Base-by-base conservation (phyloP, 2,797 vertebrate species). In the Novumbra hubbsi region DNA sequence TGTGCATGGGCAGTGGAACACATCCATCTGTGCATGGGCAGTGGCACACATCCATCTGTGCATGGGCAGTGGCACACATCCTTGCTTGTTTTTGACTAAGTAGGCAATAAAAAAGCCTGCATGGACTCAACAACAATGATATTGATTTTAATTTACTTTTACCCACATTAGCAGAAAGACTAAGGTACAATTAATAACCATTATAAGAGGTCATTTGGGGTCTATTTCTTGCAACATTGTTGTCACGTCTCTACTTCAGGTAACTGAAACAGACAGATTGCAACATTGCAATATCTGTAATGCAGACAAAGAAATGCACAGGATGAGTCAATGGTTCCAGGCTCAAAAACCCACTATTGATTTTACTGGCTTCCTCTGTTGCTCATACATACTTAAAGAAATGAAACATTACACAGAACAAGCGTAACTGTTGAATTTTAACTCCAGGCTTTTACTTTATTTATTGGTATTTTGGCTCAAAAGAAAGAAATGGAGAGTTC, bases 321-420 rank as follows among this genome's bases (percentile, higher is more conserved):
- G 60, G 14, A 17, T 19, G 19, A 41, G 2, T n/a, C 38, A 3
- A 15, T 48, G 71, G 60, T 45, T 49, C 27, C 28, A 72, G 55
- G 24, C 55, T 62, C 41, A 16, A 62, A 66, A 30, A 30, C 57
- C 60, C n/a, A 16, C 34, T 16, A 48, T 72, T 72, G 70, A 72
- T 57, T 72, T 60, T 16, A 57, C 55, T 30, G 15, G 60, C 27
- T 63, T n/a, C 28, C 27, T 63, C 60, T 1, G 27, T 63, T 63
- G 60, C 27, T 63, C 27, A 30, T 27, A 17, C 4, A 30, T 63
- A 17, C 60, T 63, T 63, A 27, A 63, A 30, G 15, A 30, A 16
- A 63, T 63, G 27, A 28, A 30, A 63, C 6, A 63, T 11, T 12
- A 24, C 19, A 63, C 12, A 63, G 27, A 63, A 16, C n/a, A 15